Evolutionary conservation across 2,888 invertebrate genomes (phyloP).

Genomic region (Xestia c-nigrum): DNA sequence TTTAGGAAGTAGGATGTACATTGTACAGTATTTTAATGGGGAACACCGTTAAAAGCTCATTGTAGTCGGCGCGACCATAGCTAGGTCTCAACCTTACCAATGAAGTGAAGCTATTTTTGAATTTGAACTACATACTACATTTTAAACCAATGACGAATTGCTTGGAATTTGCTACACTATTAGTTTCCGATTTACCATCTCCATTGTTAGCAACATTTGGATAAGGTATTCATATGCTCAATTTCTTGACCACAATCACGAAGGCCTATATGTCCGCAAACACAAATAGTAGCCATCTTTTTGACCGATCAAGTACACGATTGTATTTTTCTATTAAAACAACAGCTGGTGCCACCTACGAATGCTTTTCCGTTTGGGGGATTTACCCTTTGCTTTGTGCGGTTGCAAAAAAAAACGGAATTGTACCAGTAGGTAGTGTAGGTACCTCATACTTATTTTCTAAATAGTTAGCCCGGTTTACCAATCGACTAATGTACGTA

Average conservation of each 20-base stretch:
- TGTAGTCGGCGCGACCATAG: background rate
- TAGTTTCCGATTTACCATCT: background rate
- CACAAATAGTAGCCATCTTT: background rate
- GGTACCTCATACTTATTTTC: background rate
- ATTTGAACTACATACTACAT: too few species aligned
- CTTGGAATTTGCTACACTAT: too few species aligned
- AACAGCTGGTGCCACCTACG: background rate
- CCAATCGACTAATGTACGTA: conserved; percentile 8
- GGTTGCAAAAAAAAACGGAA: background rate
- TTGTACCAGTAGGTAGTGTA: background rate
- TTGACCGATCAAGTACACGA: background rate
- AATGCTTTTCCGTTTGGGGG: background rate
- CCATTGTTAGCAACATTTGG: background rate
- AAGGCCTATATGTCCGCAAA: background rate
- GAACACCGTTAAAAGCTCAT: background rate
- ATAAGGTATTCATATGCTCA: background rate
- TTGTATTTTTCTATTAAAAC: background rate
- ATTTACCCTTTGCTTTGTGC: background rate
- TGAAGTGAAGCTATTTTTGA: background rate
- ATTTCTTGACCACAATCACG: background rate
- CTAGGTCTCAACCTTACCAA: background rate
- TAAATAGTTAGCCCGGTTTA: conserved; percentile 5
- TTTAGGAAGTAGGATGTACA: too few species aligned
- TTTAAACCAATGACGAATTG: too few species aligned
- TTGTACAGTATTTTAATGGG: background rate